Evolutionary conservation across 2,888 invertebrate genomes (phyloP).

Genomic region (Drosophila paranaensis): DNA sequence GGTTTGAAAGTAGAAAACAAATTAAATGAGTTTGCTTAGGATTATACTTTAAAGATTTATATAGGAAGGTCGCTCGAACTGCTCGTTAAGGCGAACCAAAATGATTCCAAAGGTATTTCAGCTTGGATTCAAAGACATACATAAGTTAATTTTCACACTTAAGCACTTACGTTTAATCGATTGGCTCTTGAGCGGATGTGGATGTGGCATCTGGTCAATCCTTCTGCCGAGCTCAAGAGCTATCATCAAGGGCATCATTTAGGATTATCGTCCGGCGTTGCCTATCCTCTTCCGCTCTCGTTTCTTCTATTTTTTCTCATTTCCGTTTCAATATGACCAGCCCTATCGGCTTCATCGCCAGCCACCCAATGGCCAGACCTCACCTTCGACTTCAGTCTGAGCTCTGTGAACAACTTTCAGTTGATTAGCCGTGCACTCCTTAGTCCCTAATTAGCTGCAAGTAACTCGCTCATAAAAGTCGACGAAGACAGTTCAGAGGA

Average conservation of each 20-base stretch:
- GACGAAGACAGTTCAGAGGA: conserved; percentile 15
- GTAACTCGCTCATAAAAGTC: conserved; percentile 65
- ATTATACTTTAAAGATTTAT: no score
- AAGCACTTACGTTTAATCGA: conserved; percentile 37
- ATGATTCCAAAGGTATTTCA: no score
- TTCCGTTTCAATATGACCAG: conserved; percentile 54
- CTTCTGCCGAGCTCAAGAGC: conserved; percentile 28
- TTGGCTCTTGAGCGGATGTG: conserved; percentile 35
- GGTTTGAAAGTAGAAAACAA: no score
- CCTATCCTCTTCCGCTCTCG: conserved; percentile 1
- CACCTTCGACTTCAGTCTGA: conserved; percentile 47
- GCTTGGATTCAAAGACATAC: background rate
- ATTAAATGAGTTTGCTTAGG: no score
- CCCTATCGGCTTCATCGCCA: conserved; percentile 40
- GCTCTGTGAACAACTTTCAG: conserved; percentile 57
- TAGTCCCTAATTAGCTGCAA: conserved; percentile 71
- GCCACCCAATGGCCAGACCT: conserved; percentile 46
- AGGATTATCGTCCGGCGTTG: conserved; percentile 31
- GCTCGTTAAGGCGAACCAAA: no score
- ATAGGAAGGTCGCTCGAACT: no score
- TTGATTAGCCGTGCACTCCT: conserved; percentile 68
- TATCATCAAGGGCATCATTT: conserved; percentile 49
- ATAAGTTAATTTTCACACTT: conserved; percentile 26
- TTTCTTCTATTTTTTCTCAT: conserved; percentile 43
- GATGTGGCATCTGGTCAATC: conserved; percentile 38